Percentiles rank a stretch among this genome's conserved stretches.
phyloP scores from a whole-genome alignment of 1,140 invertebrate species.

The Conus ventricosus region DNA sequence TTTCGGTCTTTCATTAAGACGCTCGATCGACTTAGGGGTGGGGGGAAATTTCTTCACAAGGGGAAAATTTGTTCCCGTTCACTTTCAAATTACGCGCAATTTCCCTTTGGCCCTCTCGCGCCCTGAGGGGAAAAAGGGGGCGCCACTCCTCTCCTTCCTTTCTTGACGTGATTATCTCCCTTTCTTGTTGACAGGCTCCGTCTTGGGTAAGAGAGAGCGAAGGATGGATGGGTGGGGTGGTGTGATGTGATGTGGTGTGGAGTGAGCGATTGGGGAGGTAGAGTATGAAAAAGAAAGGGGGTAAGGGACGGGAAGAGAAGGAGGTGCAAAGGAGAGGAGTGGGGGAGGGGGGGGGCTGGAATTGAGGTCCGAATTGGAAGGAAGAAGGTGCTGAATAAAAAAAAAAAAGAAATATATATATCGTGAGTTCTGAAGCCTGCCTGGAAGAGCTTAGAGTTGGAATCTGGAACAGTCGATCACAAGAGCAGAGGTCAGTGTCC shows the following conservation, averaged over 20 bases:
- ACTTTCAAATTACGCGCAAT: slow-evolving; percentile 47
- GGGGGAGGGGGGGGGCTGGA: background rate
- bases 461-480: too few relatives aligned
- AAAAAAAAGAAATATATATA: background rate
- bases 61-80: slow-evolving; percentile 43
- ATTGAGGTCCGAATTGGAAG: background rate
- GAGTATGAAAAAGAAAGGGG: background rate
- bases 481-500: too few relatives aligned
- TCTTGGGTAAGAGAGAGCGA: background rate
- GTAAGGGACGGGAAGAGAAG: background rate
- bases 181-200: slow-evolving; percentile 23
- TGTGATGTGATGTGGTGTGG: background rate
- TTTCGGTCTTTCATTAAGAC: slow-evolving; percentile 43
- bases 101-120: slow-evolving; percentile 33
- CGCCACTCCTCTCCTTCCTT: slow-evolving; percentile 25
- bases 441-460: too few relatives aligned
- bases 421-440: background rate
- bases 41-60: slow-evolving; percentile 49
- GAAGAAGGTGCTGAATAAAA: background rate
- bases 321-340: background rate
- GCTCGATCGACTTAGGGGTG: slow-evolving; percentile 33
- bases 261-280: background rate
- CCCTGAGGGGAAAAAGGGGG: slow-evolving; percentile 22
- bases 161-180: slow-evolving; percentile 33
- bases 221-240: background rate